Evolutionary conservation across 2,888 invertebrate species (phyloP).

Genomic region (Eledona agricola): DNA sequence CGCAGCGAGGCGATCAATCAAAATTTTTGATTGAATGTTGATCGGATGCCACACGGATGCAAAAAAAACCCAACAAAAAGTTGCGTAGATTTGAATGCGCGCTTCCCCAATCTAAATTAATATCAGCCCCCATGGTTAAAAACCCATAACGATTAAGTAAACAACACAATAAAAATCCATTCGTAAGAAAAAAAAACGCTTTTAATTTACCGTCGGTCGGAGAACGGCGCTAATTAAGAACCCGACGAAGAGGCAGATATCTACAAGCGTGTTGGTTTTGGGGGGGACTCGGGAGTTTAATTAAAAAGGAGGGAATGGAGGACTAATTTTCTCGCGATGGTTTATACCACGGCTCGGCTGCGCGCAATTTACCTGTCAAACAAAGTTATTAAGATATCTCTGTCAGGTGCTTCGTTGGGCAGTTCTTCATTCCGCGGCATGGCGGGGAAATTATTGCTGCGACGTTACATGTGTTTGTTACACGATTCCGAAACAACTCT

Average conservation of each 20-base stretch:
- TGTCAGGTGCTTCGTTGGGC: constrained; percentile 40
- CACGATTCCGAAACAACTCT: too few species aligned
- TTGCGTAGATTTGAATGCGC: constrained; percentile 29
- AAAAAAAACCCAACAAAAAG: constrained; percentile 36
- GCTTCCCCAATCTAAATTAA: constrained; percentile 47
- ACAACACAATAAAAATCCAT: constrained; percentile 28
- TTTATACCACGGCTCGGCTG: constrained; percentile 43
- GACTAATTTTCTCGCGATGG: constrained; percentile 43
- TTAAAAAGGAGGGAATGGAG: constrained; percentile 30
- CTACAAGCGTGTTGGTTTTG: too few species aligned
- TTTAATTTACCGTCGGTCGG: constrained; percentile 18
- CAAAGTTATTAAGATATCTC: constrained; percentile 52
- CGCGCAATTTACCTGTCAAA: constrained; percentile 52
- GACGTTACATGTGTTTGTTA: too few species aligned
- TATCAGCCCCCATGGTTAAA: constrained; percentile 40
- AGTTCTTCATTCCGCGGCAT: constrained; percentile 27
- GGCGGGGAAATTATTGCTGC: too few species aligned
- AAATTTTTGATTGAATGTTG: constrained; percentile 46
- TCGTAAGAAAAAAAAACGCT: constrained; percentile 8
- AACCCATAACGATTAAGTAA: constrained; percentile 37
- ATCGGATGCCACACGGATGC: constrained; percentile 39
- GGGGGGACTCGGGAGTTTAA: constrained; percentile 12
- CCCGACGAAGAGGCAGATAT: too few species aligned
- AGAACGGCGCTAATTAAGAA: constrained; percentile 18
- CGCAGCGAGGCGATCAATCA: constrained; percentile 43